Base-by-base conservation (phyloP, 2,797 vertebrate genomes). In the Propithecus perrieri region DNA sequence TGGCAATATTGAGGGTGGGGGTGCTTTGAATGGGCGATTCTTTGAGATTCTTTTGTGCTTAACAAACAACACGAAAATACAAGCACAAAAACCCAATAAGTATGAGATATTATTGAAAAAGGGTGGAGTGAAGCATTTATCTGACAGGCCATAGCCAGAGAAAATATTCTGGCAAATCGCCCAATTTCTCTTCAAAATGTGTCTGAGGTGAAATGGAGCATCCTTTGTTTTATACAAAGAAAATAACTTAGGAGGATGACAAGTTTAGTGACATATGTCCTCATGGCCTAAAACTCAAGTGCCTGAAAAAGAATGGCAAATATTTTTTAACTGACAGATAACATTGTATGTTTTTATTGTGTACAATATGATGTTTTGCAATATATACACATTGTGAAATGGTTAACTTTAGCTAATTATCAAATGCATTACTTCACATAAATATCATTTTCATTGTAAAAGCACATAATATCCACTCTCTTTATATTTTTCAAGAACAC, bases 131-230 rank as follows among this genome's bases (percentile, higher is more conserved):
- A 10, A 5, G 12, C n/a, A 74, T 84, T 94, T 81, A 92, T 46
- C 59, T 89, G 83, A 91, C 28, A 76, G 15, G 55, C 59, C 30
- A 83, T 0, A 93, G 84, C 71, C 94, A 93, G 89, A 35, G 92
- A 96, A 89, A 96, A 87, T 65, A 95, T 93, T 92, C n/a, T 41
- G 50, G 2, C 33, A 85, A 76, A 74, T 78, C 94, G 93, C 80
- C 28, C 59, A 75, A 81, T 97, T 96, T 97, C 95, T 95, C 17
- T 84, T 94, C 63, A 79, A 94, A 96, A 96, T 97, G 69, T 95
- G 75, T 96, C 96, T 95, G 93, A 75, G 53, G 30, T 97, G 91
- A 96, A 97, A 96, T 96, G 97, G 65, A 91, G 95, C 95, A 92
- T 96, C 61, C 61, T 91, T 75, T 93, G n/a, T 93, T 94, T 95